Evolutionary conservation across 2,113 vertebrate genomes (phyloP).

Genomic region (Thymallus thymallus): DNA sequence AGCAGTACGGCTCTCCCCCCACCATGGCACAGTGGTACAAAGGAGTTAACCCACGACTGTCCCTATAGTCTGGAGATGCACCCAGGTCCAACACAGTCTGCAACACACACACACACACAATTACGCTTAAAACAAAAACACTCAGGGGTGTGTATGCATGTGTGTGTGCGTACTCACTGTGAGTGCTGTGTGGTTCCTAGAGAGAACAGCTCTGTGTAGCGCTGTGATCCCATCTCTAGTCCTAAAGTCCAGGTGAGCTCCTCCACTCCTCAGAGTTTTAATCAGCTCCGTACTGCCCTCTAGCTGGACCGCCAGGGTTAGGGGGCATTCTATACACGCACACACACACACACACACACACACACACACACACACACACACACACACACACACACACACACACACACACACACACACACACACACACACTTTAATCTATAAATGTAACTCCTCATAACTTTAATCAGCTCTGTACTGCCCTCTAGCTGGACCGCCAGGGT

Average conservation of each 20-base stretch:
- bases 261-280: slow-evolving; percentile 85
- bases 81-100: slow-evolving; percentile 92
- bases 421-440: too few relatives aligned
- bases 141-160: neutral
- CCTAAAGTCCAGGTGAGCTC: slow-evolving; percentile 93
- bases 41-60: slow-evolving; percentile 91
- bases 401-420: too few relatives aligned
- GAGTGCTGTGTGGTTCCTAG: slow-evolving; percentile 73
- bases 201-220: slow-evolving; percentile 85
- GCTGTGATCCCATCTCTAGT: slow-evolving; percentile 92
- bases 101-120: slow-evolving; percentile 6
- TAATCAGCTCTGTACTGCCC: too few relatives aligned
- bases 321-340: slow-evolving; percentile 83
- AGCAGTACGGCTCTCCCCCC: slow-evolving; percentile 93
- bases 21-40: slow-evolving; percentile 95
- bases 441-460: too few relatives aligned
- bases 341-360: slow-evolving; percentile 15
- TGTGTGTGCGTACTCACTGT: slow-evolving; percentile 56
- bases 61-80: slow-evolving; percentile 94
- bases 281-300: slow-evolving; percentile 84
- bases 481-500: too few relatives aligned
- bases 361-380: neutral
- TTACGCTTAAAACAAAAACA: neutral
- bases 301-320: slow-evolving; percentile 90
- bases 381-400: too few relatives aligned